Conservation (phyloP, 2,797 vertebrate genomes). For the Gadopsis marmoratus region DNA sequence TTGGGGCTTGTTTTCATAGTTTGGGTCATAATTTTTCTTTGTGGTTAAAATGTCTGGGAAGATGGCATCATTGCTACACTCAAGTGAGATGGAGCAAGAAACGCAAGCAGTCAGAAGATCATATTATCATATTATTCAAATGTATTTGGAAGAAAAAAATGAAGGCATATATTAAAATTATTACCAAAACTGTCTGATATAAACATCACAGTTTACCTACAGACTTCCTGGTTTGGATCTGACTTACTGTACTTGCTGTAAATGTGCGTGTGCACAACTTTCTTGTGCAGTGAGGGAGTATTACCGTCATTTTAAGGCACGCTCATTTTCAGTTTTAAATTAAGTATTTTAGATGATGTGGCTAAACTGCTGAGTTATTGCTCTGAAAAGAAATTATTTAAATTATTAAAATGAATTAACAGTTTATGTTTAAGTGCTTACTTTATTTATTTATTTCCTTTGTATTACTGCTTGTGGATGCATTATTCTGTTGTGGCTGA, state of each 20-base stretch:
- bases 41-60: no score
- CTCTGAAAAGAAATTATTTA: neutral
- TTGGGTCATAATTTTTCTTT: neutral
- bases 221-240: neutral
- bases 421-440: neutral
- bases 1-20: neutral
- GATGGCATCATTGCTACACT: neutral
- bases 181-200: neutral
- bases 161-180: neutral
- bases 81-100: neutral
- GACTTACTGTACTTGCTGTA: neutral
- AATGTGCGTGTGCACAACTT: neutral
- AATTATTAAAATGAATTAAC: neutral
- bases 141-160: neutral
- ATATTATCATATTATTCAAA: neutral
- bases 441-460: neutral
- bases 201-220: neutral
- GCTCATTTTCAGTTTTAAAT: conserved; percentile 4
- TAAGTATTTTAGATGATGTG: neutral
- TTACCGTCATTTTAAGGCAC: neutral
- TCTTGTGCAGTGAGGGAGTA: neutral
- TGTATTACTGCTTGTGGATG: neutral
- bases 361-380: neutral
- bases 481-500: neutral
- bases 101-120: neutral